These are phyloP conservation scores for Petrolisthes cinctipes DNA, from an alignment of 2,888 invertebrate species.

Conservation along the genomic window DNA sequence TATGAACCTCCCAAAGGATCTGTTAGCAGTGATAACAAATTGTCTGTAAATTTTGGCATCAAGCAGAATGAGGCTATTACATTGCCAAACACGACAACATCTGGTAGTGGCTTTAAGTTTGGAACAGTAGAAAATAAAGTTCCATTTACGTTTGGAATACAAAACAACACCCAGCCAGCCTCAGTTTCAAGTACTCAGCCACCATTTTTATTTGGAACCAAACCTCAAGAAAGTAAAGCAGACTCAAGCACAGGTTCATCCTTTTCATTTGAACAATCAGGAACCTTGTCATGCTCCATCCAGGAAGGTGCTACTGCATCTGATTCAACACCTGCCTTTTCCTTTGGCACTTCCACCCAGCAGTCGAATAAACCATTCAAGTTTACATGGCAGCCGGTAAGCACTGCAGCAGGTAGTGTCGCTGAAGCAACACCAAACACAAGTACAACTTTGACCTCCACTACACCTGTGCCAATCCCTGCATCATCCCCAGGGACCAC, in stretches of 20 bases:
- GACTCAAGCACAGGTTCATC: not conserved
- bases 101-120: constrained; percentile 43
- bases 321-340: constrained; percentile 18
- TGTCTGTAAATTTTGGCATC: constrained; percentile 34
- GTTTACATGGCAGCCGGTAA: constrained; percentile 34
- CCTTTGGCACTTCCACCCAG: constrained; percentile 17
- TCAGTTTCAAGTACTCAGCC: constrained; percentile 1
- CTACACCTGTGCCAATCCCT: constrained; percentile 15
- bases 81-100: constrained; percentile 25
- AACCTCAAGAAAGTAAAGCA: not conserved
- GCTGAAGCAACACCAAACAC: constrained; percentile 31
- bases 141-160: constrained; percentile 67
- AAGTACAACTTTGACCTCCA: constrained; percentile 8
- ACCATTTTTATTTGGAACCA: constrained; percentile 24
- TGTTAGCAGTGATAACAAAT: constrained; percentile 27
- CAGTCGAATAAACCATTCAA: constrained; percentile 23
- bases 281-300: not conserved
- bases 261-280: constrained; percentile 27
- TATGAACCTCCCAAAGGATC: constrained; percentile 55
- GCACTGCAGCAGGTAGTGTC: constrained; percentile 7
- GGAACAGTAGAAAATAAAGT: constrained; percentile 37
- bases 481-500: not conserved
- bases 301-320: not conserved
- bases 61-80: not conserved
- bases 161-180: constrained; percentile 36